Evolutionary conservation across 2,888 invertebrate genomes (phyloP), one percentile per base, ranked within the genome.

Genomic region (Ctenicera cuprea): DNA sequence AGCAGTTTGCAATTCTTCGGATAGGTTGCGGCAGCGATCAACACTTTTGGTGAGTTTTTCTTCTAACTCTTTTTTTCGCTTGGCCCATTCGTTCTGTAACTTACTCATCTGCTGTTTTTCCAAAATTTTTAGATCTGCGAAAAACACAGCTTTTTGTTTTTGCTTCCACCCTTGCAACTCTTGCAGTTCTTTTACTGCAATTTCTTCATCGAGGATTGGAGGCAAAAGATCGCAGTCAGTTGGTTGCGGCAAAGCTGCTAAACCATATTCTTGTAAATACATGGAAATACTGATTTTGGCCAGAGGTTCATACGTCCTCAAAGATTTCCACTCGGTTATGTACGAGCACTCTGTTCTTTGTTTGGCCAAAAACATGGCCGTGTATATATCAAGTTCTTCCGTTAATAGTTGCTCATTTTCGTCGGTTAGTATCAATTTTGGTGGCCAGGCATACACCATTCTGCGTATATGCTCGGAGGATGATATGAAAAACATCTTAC

Each of bases 141-240:
- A 89, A 80, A 92, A 94, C 7, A 90, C 82, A 74, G 90, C 89
- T 81, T 92, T 91, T 80, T 94, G 92, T 26, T 89, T 88, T 75
- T 91, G 90, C 82, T 94, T 94, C 94, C 94, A 95, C 22, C 91
- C 91, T 81, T 93, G 93, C 0, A 95, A 86, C 75, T 94, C 93
- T 38, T 91, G 89, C 0, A 94, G 89, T 78, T 91, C 90, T 84
- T 90, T 90, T 20, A 89, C 86, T 0, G 87, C 87, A 74, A 88
- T 80, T n/a, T 82, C 73, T 67, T 86, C 86, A 63, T 86, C 86
- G 5, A 86, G 64, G 33, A 86, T 80, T 7, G 82, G 80, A 1
- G 86, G 87, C 18, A 76, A 72, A 14, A 84, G 70, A 30, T 81
- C 79, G 22, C 73, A 74, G 7, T 72, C 70, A 11, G 66, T 74